phyloP scores from a whole-genome alignment of 2,797 vertebrate genomes.

The Pseudomugil gertrudae region DNA sequence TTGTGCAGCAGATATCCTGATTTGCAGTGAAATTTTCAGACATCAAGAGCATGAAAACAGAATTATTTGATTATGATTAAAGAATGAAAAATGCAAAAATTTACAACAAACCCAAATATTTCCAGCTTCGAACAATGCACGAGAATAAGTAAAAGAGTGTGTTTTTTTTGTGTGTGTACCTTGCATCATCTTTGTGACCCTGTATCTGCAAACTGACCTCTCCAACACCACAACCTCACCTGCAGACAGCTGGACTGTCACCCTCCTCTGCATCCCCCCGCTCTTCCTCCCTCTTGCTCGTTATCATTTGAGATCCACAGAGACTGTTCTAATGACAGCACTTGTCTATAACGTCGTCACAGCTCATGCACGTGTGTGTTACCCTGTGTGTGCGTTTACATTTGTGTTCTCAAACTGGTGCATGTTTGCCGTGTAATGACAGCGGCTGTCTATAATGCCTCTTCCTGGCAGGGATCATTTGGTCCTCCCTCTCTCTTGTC shows the following conservation, averaged over 20 bases:
- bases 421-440: constrained; percentile 89
- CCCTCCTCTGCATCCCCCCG: constrained; percentile 41
- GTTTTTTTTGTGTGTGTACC: neutral
- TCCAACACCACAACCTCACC: constrained; percentile 65
- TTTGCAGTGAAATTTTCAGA: neutral
- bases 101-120: neutral
- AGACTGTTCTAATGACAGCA: constrained; percentile 94
- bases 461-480: constrained; percentile 96
- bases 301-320: constrained; percentile 87
- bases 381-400: constrained; percentile 33
- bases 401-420: constrained; percentile 49
- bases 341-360: constrained; percentile 94
- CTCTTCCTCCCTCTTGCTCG: constrained; percentile 44
- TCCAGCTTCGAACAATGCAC: neutral
- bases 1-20: neutral
- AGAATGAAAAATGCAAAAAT: neutral
- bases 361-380: constrained; percentile 50
- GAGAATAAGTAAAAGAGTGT: neutral
- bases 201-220: constrained; percentile 60
- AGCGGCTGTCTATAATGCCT: constrained; percentile 95
- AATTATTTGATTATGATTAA: neutral
- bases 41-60: neutral
- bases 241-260: constrained; percentile 71
- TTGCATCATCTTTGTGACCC: constrained; percentile 8
- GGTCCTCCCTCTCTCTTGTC: constrained; percentile 73